Conservation (phyloP, 2,888 invertebrate genomes). For the Emmelina monodactyla region DNA sequence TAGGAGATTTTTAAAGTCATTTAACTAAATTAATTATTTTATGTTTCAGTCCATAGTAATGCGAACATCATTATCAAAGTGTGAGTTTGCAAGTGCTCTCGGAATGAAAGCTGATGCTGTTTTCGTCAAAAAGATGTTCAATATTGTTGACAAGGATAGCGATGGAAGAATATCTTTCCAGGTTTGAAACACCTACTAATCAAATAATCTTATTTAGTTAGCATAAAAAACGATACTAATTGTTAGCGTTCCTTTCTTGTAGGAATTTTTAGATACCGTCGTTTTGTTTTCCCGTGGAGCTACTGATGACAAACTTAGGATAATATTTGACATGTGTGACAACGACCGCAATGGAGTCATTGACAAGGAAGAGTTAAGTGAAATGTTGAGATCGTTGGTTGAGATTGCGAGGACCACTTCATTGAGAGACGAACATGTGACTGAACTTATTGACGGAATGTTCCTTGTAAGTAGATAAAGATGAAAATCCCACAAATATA, state of each 20-base stretch:
- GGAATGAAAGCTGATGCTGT: slow-evolving; percentile 96
- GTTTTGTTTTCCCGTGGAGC: slow-evolving; percentile 91
- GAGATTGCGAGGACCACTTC: slow-evolving; percentile 94
- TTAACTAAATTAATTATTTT: too few relatives aligned
- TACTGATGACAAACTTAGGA: slow-evolving; percentile 91
- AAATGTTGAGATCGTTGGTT: slow-evolving; percentile 91
- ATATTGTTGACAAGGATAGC: slow-evolving; percentile 93
- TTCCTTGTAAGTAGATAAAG: slow-evolving; percentile 75
- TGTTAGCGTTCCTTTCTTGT: slow-evolving; percentile 19
- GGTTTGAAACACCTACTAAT: slow-evolving; percentile 62
- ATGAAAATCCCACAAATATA: too few relatives aligned
- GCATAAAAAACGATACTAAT: too few relatives aligned
- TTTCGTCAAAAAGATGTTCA: slow-evolving; percentile 97
- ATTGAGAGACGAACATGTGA: slow-evolving; percentile 87
- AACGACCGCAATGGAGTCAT: slow-evolving; percentile 94
- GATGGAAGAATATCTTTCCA: slow-evolving; percentile 94
- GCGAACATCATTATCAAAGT: slow-evolving; percentile 89
- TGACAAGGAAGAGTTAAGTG: slow-evolving; percentile 90
- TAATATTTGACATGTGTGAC: slow-evolving; percentile 98
- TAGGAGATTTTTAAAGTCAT: too few relatives aligned
- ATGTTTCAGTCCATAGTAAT: slow-evolving; percentile 79
- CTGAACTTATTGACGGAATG: slow-evolving; percentile 93
- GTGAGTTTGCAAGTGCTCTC: slow-evolving; percentile 93
- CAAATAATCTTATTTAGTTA: too few relatives aligned
- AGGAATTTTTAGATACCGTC: slow-evolving; percentile 94